These are phyloP conservation scores for Pogonocherus hispidulus DNA, from an alignment of 2,888 invertebrate species.

Conservation along the genomic window DNA sequence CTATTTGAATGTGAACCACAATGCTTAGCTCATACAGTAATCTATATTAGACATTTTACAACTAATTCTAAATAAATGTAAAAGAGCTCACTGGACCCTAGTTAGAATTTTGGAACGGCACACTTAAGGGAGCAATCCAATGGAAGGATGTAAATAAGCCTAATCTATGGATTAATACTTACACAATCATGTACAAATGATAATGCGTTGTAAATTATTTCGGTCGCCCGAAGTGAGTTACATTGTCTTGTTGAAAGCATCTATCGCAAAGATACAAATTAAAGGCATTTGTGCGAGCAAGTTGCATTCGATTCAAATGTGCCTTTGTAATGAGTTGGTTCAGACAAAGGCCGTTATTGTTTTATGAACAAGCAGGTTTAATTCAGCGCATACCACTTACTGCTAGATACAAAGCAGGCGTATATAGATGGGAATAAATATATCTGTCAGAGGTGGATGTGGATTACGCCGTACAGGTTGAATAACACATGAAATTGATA, in stretches of 20 bases:
- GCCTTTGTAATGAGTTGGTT: conserved; percentile 31
- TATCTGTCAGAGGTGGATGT: not conserved
- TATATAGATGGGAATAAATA: not conserved
- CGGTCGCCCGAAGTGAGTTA: conserved; percentile 3
- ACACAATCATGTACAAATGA: no score
- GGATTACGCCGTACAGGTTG: not conserved
- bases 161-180: no score
- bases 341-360: conserved; percentile 36
- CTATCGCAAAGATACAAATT: conserved; percentile 26
- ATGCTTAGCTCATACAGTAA: no score
- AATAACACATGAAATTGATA: no score
- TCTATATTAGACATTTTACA: no score
- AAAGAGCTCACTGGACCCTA: no score
- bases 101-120: no score
- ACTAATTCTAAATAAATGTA: no score
- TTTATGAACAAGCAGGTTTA: conserved; percentile 30
- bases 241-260: conserved; percentile 22
- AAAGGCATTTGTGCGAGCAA: conserved; percentile 27
- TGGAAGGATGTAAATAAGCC: no score
- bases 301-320: conserved; percentile 31
- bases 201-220: no score
- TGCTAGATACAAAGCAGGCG: not conserved
- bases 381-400: conserved; percentile 34
- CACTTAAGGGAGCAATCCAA: no score
- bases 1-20: no score